Conservation (phyloP, 1,140 invertebrate species). For the Achatina immaculata region DNA sequence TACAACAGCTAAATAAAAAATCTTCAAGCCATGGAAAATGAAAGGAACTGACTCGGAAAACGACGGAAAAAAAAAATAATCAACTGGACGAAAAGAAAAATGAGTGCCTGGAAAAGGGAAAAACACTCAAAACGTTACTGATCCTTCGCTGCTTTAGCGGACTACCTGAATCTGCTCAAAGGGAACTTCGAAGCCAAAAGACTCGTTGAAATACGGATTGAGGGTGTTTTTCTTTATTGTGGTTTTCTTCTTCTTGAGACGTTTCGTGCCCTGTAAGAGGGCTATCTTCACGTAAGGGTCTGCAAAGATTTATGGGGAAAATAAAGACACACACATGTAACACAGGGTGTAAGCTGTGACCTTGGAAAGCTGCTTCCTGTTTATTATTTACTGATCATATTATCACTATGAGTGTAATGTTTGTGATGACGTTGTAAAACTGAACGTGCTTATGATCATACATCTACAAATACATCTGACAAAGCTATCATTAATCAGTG, state of each 20-base stretch:
- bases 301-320: slow-evolving; percentile 81
- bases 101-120: slow-evolving; percentile 7
- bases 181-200: slow-evolving; percentile 76
- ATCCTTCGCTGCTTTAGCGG: background rate
- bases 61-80: slow-evolving; percentile 10
- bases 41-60: background rate
- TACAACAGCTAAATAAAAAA: slow-evolving; percentile 13
- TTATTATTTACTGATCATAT: too few species aligned
- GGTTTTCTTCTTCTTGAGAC: slow-evolving; percentile 78
- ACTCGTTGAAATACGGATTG: slow-evolving; percentile 77
- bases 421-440: too few species aligned
- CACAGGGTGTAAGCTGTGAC: too few species aligned
- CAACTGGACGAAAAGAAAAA: background rate
- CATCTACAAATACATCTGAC: too few species aligned
- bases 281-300: slow-evolving; percentile 78
- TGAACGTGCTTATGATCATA: too few species aligned
- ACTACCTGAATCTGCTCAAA: slow-evolving; percentile 82
- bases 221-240: slow-evolving; percentile 75
- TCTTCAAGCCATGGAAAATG: background rate
- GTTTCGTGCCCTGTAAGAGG: slow-evolving; percentile 74
- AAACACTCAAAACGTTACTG: background rate
- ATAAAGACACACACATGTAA: too few species aligned
- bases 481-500: too few species aligned
- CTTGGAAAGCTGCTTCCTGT: too few species aligned
- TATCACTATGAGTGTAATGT: too few species aligned